These are phyloP conservation scores for Pluvianellus socialis DNA, from an alignment of 2,113 vertebrate genomes.

Conservation along the genomic window DNA sequence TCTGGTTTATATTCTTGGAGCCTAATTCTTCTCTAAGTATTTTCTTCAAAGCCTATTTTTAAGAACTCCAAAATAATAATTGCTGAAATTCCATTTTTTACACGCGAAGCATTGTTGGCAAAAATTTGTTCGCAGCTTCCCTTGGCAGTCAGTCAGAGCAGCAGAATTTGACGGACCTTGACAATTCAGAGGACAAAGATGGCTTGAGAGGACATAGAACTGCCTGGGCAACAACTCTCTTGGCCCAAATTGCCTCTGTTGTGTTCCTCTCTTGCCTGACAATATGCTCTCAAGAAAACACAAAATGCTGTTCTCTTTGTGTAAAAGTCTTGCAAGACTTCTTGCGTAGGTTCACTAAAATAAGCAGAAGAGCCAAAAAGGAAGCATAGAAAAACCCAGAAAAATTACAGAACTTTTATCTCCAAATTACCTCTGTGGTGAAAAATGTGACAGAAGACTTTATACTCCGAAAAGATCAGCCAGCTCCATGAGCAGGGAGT, in stretches of 20 bases:
- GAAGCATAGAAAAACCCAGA: neutral
- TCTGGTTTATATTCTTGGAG: neutral
- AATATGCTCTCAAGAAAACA: neutral
- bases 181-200: neutral
- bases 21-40: neutral
- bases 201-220: neutral
- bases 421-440: neutral
- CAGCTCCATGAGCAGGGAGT: neutral
- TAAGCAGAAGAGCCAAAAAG: neutral
- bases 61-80: neutral
- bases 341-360: neutral
- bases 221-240: neutral
- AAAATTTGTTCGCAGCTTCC: neutral
- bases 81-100: neutral
- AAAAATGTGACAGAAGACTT: neutral
- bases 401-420: neutral
- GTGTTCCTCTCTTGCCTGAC: neutral
- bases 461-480: neutral
- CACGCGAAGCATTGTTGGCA: neutral
- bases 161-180: constrained; percentile 21
- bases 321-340: neutral
- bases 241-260: neutral
- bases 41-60: constrained; percentile 19
- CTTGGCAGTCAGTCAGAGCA: neutral
- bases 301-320: neutral